Evolutionary conservation across 2,113 vertebrate genomes (phyloP).

Genomic region (Ivindomyrus marchei): DNA sequence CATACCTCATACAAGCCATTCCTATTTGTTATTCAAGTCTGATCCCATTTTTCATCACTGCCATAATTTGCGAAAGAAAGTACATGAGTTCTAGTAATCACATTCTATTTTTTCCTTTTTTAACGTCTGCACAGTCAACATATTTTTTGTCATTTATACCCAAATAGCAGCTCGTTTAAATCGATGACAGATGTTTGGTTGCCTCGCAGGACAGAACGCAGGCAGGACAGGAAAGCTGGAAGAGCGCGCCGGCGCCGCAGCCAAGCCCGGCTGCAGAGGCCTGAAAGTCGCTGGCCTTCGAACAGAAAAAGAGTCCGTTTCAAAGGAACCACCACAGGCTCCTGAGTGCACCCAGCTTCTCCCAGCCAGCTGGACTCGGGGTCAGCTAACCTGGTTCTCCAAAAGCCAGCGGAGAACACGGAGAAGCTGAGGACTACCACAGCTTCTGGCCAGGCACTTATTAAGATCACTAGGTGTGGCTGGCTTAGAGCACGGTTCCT

Average conservation of each 20-base stretch:
- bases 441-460: neutral
- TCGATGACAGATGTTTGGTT: neutral
- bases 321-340: neutral
- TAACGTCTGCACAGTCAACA: neutral
- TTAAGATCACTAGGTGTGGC: neutral
- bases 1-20: constrained; percentile 3
- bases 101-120: neutral
- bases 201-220: neutral
- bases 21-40: neutral
- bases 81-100: neutral
- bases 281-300: neutral
- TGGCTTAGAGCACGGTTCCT: neutral
- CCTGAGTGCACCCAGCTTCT: neutral
- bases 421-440: neutral
- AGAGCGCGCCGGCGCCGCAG: neutral
- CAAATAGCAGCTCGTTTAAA: constrained; percentile 6
- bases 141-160: constrained; percentile 10
- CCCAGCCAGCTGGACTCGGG: neutral
- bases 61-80: constrained; percentile 4
- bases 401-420: neutral
- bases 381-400: neutral
- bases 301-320: neutral
- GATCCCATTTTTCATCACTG: neutral
- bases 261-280: neutral
- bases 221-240: neutral